Conservation (phyloP, 1,140 invertebrate species). For the Cyrtorhinus lividipennis region DNA sequence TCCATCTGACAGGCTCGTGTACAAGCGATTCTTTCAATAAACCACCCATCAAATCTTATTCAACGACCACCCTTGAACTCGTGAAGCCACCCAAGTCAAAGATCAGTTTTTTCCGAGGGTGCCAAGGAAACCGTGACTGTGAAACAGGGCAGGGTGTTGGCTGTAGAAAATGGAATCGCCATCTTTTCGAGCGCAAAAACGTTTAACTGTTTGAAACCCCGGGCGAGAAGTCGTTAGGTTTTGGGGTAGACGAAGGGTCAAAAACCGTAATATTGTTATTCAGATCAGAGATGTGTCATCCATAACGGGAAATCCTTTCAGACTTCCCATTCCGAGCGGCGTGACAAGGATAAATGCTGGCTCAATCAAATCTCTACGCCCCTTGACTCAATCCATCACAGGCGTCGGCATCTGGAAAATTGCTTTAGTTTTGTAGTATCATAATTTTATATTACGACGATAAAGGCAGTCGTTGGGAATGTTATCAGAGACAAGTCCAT, state of each 20-base stretch:
- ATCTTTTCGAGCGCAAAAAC: neutral
- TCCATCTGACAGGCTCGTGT: neutral
- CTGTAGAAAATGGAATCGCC: neutral
- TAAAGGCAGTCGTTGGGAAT: too few species aligned
- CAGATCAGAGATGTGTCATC: conserved; percentile 9
- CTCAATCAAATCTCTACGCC: conserved; percentile 12
- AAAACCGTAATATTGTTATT: conserved; percentile 16
- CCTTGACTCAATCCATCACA: conserved; percentile 1
- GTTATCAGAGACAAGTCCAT: too few species aligned
- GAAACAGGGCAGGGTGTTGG: neutral
- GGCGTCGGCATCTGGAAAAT: neutral
- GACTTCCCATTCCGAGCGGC: neutral
- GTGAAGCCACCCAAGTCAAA: too few species aligned
- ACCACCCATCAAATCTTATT: conserved; percentile 2
- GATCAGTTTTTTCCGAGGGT: neutral
- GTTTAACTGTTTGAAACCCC: neutral
- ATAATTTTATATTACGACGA: too few species aligned
- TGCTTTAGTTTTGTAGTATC: neutral
- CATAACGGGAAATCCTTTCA: conserved; percentile 13
- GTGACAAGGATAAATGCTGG: conserved; percentile 13
- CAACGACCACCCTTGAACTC: neutral
- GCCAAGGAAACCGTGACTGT: neutral
- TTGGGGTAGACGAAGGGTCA: neutral
- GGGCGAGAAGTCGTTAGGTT: neutral
- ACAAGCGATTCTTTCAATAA: neutral